Evolutionary conservation across 2,113 vertebrate species (phyloP).

Genomic region (Tachycineta bicolor): DNA sequence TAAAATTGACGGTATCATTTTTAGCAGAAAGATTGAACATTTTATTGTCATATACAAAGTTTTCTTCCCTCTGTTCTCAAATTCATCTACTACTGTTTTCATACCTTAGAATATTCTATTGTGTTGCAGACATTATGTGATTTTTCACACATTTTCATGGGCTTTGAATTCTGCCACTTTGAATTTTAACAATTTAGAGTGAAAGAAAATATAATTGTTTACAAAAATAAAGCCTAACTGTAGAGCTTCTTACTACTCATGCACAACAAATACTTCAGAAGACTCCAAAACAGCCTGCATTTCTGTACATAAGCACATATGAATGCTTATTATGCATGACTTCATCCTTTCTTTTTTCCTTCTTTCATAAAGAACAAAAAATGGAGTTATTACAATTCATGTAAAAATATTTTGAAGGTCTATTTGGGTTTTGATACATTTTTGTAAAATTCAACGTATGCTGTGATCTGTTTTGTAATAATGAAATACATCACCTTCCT

Average conservation of each 20-base stretch:
- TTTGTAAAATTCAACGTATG: not conserved
- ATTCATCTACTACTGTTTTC: not conserved
- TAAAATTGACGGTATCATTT: not conserved
- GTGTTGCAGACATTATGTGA: fast-evolving
- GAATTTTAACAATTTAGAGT: not conserved
- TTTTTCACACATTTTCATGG: not conserved
- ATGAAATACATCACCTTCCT: not conserved
- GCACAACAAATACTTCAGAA: not conserved
- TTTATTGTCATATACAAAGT: not conserved
- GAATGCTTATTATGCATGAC: not conserved
- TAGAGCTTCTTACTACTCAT: not conserved
- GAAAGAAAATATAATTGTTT: not conserved
- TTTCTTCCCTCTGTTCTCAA: not conserved
- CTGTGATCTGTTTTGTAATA: not conserved
- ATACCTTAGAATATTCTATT: not conserved
- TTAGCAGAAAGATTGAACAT: not conserved
- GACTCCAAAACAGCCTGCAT: not conserved
- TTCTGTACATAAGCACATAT: not conserved
- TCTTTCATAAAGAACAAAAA: not conserved
- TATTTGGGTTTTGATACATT: not conserved
- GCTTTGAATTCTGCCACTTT: not conserved
- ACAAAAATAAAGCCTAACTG: not conserved
- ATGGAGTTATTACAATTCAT: not conserved
- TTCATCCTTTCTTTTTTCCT: not conserved
- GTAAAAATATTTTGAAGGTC: not conserved